These are phyloP conservation scores for Nemapogon koenigi DNA, from an alignment of 2,888 invertebrate genomes.

Conservation along the genomic window DNA sequence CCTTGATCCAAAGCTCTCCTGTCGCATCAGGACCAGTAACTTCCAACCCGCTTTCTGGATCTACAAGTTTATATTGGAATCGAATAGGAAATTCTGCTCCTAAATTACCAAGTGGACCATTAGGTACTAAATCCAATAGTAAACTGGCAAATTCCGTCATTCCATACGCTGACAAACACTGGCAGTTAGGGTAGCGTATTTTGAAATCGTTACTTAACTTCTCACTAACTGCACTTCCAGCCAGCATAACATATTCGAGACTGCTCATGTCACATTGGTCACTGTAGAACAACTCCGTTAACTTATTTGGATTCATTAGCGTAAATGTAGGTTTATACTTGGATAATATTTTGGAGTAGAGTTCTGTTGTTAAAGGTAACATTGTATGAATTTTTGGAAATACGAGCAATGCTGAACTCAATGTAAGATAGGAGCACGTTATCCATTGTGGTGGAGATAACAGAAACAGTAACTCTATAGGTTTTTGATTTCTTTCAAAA, in stretches of 20 bases:
- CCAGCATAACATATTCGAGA: not conserved
- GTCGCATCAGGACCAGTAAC: conserved; percentile 1
- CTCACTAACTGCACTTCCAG: not conserved
- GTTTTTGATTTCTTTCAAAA: not conserved
- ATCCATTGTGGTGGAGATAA: conserved; percentile 1
- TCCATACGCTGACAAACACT: not conserved
- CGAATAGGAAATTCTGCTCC: not conserved
- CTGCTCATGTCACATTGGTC: not conserved
- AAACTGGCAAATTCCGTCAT: conserved; percentile 1
- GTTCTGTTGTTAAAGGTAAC: not conserved
- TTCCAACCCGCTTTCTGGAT: not conserved
- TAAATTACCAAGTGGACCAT: not conserved
- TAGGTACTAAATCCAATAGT: not conserved
- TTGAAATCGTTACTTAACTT: not conserved
- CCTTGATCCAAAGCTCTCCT: conserved; percentile 3
- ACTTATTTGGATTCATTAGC: not conserved
- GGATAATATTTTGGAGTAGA: not conserved
- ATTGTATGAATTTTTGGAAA: conserved; percentile 1
- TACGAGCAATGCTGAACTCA: not conserved
- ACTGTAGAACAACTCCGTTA: not conserved
- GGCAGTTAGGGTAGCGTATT: not conserved
- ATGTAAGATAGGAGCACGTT: not conserved
- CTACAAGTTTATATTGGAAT: conserved; percentile 1
- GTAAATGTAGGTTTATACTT: conserved; percentile 3
- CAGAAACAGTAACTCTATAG: not conserved